These are phyloP conservation scores for Origma solitaria DNA, from an alignment of 2,113 vertebrate species.

Conservation along the genomic window DNA sequence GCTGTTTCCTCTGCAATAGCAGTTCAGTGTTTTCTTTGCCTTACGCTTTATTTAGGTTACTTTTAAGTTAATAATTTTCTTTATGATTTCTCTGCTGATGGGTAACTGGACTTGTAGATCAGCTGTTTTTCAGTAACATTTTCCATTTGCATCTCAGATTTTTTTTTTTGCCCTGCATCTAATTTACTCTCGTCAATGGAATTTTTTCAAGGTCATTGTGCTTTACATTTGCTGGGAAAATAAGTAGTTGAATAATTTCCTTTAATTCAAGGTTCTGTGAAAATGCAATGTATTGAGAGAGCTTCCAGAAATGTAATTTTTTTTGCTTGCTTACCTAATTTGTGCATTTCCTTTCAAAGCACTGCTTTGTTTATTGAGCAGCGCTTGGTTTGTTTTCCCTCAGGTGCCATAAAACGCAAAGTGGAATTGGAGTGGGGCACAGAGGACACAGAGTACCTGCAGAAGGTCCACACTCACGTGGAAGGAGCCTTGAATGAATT, in stretches of 20 bases:
- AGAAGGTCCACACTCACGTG: constrained; percentile 82
- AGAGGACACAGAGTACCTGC: constrained; percentile 87
- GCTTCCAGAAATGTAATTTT: background rate
- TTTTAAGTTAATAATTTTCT: background rate
- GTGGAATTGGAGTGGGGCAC: constrained; percentile 95
- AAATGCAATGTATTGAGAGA: background rate
- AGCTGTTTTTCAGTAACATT: background rate
- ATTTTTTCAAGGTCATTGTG: constrained; percentile 28
- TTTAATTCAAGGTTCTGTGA: background rate
- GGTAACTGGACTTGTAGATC: background rate
- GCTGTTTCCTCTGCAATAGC: background rate
- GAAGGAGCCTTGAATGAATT: constrained; percentile 83
- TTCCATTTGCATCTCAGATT: background rate
- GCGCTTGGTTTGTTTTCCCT: background rate
- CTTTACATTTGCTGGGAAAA: background rate
- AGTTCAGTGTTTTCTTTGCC: background rate
- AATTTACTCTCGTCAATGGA: background rate
- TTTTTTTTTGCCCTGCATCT: background rate
- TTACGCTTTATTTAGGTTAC: background rate
- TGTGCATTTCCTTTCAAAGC: background rate
- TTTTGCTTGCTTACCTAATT: background rate
- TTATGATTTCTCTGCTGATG: background rate
- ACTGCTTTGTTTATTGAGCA: background rate
- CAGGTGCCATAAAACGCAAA: constrained; percentile 89
- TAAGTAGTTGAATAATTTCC: background rate